Conservation (phyloP, 2,888 invertebrate genomes). For the Alviniconcha strummeri region DNA sequence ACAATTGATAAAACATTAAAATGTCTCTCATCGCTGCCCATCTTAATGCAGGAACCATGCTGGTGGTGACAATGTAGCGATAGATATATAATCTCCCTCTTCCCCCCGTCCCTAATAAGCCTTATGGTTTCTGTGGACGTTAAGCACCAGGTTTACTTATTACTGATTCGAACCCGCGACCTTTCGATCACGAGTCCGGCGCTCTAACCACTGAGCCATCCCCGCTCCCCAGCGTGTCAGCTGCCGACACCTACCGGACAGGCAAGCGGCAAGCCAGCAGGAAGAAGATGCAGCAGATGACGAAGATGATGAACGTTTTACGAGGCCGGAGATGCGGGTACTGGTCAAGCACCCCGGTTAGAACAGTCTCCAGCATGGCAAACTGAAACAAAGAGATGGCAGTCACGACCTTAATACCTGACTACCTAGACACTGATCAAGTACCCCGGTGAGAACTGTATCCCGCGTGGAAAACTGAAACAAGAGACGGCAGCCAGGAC, state of each 20-base stretch:
- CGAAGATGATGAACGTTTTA: conserved; percentile 65
- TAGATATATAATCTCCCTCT: too few species aligned
- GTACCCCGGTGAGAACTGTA: not conserved
- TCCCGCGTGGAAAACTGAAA: not conserved
- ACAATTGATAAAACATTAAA: too few species aligned
- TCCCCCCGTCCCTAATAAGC: too few species aligned
- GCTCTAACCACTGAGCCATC: too few species aligned
- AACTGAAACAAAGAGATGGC: conserved; percentile 62
- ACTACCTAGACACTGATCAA: not conserved
- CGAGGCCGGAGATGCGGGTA: conserved; percentile 72
- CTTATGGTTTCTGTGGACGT: too few species aligned
- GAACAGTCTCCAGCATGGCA: conserved; percentile 73
- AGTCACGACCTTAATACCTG: not conserved
- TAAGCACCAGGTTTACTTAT: too few species aligned
- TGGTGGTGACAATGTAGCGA: too few species aligned
- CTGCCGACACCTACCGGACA: conserved; percentile 53
- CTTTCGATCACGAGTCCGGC: too few species aligned
- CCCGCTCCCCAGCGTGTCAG: too few species aligned
- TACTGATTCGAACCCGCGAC: too few species aligned
- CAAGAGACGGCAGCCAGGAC: not conserved
- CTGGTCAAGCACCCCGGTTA: conserved; percentile 72
- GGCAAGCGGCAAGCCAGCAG: conserved; percentile 67
- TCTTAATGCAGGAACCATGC: too few species aligned
- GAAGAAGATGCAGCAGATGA: conserved; percentile 64
- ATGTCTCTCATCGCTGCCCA: too few species aligned